Conservation (phyloP, 2,888 invertebrate species). For the Chymomyza procnemis region DNA sequence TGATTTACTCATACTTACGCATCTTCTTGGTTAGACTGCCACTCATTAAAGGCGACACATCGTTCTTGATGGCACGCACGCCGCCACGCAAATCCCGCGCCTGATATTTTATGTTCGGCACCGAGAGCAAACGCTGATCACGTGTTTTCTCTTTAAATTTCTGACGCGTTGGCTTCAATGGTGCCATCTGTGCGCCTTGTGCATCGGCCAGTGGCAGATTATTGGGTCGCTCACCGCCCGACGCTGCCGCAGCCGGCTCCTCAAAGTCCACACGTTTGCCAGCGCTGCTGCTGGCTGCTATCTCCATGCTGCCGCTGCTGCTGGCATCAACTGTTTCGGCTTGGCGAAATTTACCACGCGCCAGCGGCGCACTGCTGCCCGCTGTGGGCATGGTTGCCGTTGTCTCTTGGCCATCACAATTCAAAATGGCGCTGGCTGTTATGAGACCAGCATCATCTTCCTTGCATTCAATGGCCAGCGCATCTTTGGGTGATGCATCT, state of each 20-base stretch:
- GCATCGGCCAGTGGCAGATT: conserved; percentile 82
- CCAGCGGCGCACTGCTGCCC: conserved; percentile 15
- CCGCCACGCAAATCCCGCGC: conserved; percentile 75
- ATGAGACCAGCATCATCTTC: conserved; percentile 55
- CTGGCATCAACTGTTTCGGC: conserved; percentile 24
- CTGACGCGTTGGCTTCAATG: conserved; percentile 81
- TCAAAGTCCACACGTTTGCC: conserved; percentile 77
- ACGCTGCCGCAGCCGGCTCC: conserved; percentile 64
- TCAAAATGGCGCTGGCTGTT: conserved; percentile 38
- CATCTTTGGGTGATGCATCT: conserved; percentile 42
- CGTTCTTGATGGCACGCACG: conserved; percentile 72
- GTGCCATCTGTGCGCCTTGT: conserved; percentile 70
- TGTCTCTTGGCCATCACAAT: conserved; percentile 44
- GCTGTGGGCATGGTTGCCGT: conserved; percentile 2
- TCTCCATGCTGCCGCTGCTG: conserved; percentile 13
- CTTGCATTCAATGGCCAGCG: conserved; percentile 48
- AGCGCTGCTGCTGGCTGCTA: background rate
- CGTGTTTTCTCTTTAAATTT: conserved; percentile 80
- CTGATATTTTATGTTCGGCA: conserved; percentile 86
- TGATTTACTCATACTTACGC: conserved; percentile 86
- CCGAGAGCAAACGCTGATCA: conserved; percentile 86
- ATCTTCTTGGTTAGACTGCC: conserved; percentile 90
- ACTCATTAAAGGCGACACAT: conserved; percentile 82
- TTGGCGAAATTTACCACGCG: conserved; percentile 26
- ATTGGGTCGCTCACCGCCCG: conserved; percentile 81